A percentile compares a stretch with the other conserved stretches of the same genome.
phyloP scores from a whole-genome alignment of 2,797 vertebrate species.

The Liasis olivaceus region DNA sequence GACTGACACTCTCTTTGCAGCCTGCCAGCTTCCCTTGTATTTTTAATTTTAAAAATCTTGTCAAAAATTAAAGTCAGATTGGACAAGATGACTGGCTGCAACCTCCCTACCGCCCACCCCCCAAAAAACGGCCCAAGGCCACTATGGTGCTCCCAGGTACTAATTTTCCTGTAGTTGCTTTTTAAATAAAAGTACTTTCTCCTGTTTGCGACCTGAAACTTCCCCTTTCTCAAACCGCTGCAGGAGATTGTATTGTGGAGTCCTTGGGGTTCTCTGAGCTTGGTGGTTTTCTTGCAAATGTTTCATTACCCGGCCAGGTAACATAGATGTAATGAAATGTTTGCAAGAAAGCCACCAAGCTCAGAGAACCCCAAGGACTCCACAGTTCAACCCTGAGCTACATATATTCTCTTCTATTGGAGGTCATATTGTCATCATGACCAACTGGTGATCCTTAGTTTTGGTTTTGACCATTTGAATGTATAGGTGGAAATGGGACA shows the following conservation, averaged over 20 bases:
- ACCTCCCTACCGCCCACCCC: neutral
- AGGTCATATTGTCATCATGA: neutral
- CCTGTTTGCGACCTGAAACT: too few species aligned
- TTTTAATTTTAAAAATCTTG: neutral
- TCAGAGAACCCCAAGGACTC: too few species aligned
- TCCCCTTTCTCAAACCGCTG: too few species aligned
- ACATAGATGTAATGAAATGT: too few species aligned
- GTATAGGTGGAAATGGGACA: neutral
- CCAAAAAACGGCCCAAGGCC: neutral
- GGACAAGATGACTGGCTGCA: neutral
- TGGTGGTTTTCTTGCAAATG: too few species aligned
- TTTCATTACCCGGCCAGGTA: too few species aligned
- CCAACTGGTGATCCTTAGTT: neutral
- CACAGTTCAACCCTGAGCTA: too few species aligned
- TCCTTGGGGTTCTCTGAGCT: too few species aligned
- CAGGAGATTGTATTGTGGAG: too few species aligned
- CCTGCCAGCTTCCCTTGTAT: neutral
- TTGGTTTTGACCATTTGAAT: neutral
- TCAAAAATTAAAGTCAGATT: neutral
- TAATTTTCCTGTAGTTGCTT: neutral
- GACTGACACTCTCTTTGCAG: neutral
- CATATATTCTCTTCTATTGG: too few species aligned
- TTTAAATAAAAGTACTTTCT: neutral
- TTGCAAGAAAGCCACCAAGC: too few species aligned
- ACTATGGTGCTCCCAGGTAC: neutral